Evolutionary conservation across 2,797 vertebrate species (phyloP).

Genomic region (Oceanodroma leucorhoa): DNA sequence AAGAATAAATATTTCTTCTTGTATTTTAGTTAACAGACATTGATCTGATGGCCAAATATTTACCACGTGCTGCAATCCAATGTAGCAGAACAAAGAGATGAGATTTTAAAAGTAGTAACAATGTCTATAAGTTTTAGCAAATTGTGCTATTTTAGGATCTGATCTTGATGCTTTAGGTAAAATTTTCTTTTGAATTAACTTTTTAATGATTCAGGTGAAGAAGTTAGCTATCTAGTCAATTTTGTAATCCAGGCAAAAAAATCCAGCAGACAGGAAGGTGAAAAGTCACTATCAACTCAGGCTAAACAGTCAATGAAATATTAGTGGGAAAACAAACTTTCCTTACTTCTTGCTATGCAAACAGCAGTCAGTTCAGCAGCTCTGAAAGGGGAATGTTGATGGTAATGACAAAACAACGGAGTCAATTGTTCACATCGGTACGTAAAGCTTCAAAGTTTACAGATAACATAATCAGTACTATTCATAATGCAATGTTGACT

Average conservation of each 20-base stretch:
- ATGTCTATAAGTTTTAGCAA: background rate
- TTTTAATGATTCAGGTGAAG: background rate
- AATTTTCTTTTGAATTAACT: background rate
- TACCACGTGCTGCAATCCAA: background rate
- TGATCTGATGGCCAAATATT: background rate
- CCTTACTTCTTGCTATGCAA: constrained; percentile 64
- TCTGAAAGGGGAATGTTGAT: constrained; percentile 58
- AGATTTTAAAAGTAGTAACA: background rate
- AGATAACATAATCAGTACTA: constrained; percentile 76
- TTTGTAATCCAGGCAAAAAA: background rate
- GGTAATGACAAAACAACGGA: constrained; percentile 68
- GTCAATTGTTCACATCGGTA: constrained; percentile 70
- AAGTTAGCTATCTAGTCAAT: background rate
- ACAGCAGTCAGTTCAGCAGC: constrained; percentile 61
- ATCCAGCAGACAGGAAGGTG: constrained; percentile 29
- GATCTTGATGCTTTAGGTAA: background rate
- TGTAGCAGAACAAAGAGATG: background rate
- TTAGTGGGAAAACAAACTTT: constrained; percentile 74
- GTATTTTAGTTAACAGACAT: background rate
- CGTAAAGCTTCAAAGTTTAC: constrained; percentile 76
- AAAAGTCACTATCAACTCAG: constrained; percentile 53
- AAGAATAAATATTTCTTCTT: background rate
- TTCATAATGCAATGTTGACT: constrained; percentile 77
- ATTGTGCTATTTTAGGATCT: background rate
- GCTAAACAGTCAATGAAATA: constrained; percentile 66